These are phyloP conservation scores for Columba guinea DNA, from an alignment of 2,797 vertebrate genomes.

Conservation along the genomic window DNA sequence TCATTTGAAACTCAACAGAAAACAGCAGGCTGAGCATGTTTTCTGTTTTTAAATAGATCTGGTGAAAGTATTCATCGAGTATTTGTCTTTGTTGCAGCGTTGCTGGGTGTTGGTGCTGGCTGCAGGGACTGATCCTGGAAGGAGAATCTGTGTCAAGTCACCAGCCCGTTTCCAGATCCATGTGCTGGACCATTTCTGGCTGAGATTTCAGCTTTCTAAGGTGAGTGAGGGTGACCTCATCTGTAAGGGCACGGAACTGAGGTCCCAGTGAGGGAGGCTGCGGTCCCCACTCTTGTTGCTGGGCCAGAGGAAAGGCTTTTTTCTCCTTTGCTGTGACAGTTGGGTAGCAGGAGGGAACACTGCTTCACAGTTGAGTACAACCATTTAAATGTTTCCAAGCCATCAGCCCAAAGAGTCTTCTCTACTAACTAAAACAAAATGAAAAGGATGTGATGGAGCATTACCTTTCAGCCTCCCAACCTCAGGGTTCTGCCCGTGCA, in stretches of 20 bases:
- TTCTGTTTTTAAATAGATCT: constrained; percentile 39
- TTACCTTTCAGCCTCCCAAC: not conserved
- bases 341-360: not conserved
- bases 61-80: constrained; percentile 30
- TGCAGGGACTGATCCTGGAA: not conserved
- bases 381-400: not conserved
- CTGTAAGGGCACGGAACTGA: not conserved
- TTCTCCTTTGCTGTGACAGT: not conserved
- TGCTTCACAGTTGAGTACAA: not conserved
- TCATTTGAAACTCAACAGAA: constrained; percentile 26
- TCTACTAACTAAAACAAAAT: not conserved
- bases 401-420: not conserved
- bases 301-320: not conserved
- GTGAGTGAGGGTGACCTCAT: not conserved
- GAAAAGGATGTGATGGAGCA: not conserved
- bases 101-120: constrained; percentile 17
- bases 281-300: not conserved
- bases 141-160: not conserved
- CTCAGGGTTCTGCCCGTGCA: not conserved
- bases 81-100: not conserved
- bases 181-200: not conserved
- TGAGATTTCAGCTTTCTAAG: not conserved
- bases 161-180: not conserved
- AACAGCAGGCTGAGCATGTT: constrained; percentile 1
- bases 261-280: not conserved